Evolutionary conservation across 2,888 invertebrate genomes (phyloP).

Genomic region (Polymixis flavicincta): DNA sequence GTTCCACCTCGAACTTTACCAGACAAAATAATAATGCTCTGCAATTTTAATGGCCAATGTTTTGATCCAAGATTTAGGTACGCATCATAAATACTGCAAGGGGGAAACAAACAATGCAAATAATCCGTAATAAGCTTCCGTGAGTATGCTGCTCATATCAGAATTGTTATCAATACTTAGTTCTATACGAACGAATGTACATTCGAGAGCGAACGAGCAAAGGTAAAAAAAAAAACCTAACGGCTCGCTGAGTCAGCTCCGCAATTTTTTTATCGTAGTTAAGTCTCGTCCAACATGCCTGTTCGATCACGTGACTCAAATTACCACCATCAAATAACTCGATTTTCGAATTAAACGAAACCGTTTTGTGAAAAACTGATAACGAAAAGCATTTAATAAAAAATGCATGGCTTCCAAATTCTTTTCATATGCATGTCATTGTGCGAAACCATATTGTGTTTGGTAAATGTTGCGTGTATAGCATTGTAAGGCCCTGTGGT

Average conservation of each 20-base stretch:
- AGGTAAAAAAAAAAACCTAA: conserved; percentile 2
- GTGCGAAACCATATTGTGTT: conserved; percentile 26
- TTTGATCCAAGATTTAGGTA: conserved; percentile 7
- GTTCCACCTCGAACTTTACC: not conserved
- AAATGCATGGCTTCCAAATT: conserved; percentile 14
- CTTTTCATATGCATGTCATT: conserved; percentile 25
- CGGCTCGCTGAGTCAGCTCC: not conserved
- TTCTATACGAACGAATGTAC: not conserved
- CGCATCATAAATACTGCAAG: not conserved
- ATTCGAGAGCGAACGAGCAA: not conserved
- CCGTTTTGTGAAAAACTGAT: conserved; percentile 39
- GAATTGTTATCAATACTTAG: conserved; percentile 3
- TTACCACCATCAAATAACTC: conserved; percentile 20
- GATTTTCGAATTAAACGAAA: conserved; percentile 18
- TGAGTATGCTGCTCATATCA: not conserved
- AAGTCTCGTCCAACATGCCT: conserved; percentile 6
- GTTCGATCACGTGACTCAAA: conserved; percentile 28
- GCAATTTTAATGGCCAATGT: not conserved
- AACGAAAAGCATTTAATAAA: conserved; percentile 22
- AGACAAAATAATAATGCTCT: not conserved
- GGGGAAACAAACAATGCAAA: not conserved
- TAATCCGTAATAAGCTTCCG: not conserved
- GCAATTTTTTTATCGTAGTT: conserved; percentile 18
- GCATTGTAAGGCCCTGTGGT: not conserved
- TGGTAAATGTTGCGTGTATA: conserved; percentile 35